Base-by-base conservation (phyloP, 2,113 vertebrate genomes). In the Tachysurus fulvidraco region DNA sequence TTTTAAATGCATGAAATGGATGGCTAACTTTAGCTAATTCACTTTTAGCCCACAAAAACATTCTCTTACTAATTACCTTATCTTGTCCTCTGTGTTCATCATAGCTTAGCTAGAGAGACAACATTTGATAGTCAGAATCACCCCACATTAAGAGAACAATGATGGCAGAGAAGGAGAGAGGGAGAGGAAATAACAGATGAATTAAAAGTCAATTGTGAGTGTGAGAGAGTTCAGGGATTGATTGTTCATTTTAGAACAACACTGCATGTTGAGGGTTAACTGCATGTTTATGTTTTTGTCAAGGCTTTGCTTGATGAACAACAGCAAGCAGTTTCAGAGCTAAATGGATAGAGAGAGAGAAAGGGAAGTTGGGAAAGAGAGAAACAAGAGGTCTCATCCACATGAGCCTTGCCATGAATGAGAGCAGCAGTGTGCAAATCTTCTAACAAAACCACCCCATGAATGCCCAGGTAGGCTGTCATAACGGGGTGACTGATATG, bases 101-200 rank as follows among this genome's bases (percentile, higher is more conserved):
- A 85, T 84, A 52, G 79, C 52, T 3, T 7, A n/a, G 60, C 6
- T 69, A 60, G 23, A 83, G 87, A 77, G 93, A 92, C 92, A 91
- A 91, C 89, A 93, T 95, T 95, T 95, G 94, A 94, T 92, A 94
- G 94, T 91, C 92, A 95, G 94, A 83, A 95, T 93, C 88, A 93
- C 86, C 85, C 25, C 87, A 93, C n/a, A n/a, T n/a, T n/a, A n/a
- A n/a, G n/a, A n/a, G n/a, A n/a, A n/a, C n/a, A n/a, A n/a, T n/a
- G n/a, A 59, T 80, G 84, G 78, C 36, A 55, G 60, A 55, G 28
- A 76, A 55, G 4, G 57, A 46, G 25, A 62, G 65, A 85, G 73
- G 28, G 36, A 90, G 59, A 82, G 84, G 50, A 64, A 91, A 88
- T 79, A 4, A 59, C 52, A 85, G 8, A 65, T 28, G 71, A 23